Percentiles rank a stretch among this genome's conserved stretches.
Evolutionary conservation across 2,797 vertebrate species (phyloP).

Genomic region (Austrolebias charrua): DNA sequence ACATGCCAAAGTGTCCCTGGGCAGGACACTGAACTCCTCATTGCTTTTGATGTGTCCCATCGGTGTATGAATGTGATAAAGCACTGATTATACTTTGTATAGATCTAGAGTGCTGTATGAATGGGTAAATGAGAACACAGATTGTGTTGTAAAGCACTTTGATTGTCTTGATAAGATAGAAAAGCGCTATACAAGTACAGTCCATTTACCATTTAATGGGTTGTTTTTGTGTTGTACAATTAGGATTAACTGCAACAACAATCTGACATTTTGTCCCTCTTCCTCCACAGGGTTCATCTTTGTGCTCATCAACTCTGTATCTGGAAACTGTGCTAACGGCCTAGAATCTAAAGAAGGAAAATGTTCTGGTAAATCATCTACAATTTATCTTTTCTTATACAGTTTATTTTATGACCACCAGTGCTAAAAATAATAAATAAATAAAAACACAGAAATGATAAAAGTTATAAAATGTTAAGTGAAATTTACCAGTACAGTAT

Average conservation of each 20-base stretch:
- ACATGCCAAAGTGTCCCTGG: no score
- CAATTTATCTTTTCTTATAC: background rate
- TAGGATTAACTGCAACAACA: background rate
- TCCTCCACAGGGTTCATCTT: conserved; percentile 40
- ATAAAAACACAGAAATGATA: background rate
- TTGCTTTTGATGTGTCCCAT: no score
- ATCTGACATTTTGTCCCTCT: conserved; percentile 21
- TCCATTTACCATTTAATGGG: no score
- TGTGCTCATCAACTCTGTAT: background rate
- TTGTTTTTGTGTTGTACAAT: background rate
- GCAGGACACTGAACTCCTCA: no score
- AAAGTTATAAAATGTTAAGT: background rate
- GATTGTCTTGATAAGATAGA: no score
- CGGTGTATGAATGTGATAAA: no score
- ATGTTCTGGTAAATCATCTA: conserved; percentile 52
- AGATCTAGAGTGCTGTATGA: no score
- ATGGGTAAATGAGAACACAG: no score
- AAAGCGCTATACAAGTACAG: no score
- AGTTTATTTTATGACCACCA: background rate
- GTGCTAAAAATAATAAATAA: background rate
- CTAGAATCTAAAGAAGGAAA: fast-evolving
- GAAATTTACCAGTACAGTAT: no score
- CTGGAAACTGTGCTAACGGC: fast-evolving
- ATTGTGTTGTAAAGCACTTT: no score
- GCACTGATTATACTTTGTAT: no score